Percentiles rank a stretch among this genome's conserved stretches.
phyloP scores from a whole-genome alignment of 37 sponge, comb jelly and placozoan species.

The Halisarca cf. caerulea region DNA sequence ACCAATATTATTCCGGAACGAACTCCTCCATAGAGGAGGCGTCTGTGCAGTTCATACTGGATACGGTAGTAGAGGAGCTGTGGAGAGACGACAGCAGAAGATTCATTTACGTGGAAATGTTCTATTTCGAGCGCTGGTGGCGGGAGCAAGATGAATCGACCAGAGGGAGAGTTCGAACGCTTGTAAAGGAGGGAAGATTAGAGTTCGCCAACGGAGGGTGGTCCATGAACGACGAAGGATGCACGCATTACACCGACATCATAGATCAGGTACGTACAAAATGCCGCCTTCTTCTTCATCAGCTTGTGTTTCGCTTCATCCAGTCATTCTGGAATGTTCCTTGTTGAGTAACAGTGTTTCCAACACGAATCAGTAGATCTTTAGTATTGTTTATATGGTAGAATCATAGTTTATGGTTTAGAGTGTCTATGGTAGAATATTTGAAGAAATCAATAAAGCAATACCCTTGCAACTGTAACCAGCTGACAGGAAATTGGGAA shows the following conservation, averaged over 20 bases:
- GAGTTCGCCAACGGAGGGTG: slow-evolving; percentile 62
- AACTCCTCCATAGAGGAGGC: slow-evolving; percentile 48
- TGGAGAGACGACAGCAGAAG: slow-evolving; percentile 44
- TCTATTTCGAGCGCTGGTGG: slow-evolving; percentile 88
- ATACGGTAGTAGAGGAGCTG: slow-evolving; percentile 78
- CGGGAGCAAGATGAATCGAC: slow-evolving; percentile 63
- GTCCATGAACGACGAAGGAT: slow-evolving; percentile 76
- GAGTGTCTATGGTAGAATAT: too few relatives aligned
- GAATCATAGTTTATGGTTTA: too few relatives aligned
- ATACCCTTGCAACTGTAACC: too few relatives aligned
- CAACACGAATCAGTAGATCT: too few relatives aligned
- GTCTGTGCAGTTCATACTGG: slow-evolving; percentile 83
- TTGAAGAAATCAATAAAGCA: too few relatives aligned
- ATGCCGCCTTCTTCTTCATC: too few relatives aligned
- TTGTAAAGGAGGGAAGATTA: slow-evolving; percentile 48
- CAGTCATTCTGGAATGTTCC: too few relatives aligned
- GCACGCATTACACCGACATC: slow-evolving; percentile 66
- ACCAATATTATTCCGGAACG: slow-evolving; percentile 91
- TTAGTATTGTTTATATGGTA: too few relatives aligned
- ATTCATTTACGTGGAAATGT: slow-evolving; percentile 88
- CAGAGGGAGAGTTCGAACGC: slow-evolving; percentile 30
- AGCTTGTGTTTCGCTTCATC: too few relatives aligned
- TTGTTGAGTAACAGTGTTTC: too few relatives aligned
- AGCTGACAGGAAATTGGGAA: too few relatives aligned
- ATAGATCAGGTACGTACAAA: slow-evolving; percentile 52